Evolutionary conservation across 2,888 invertebrate genomes (phyloP), one percentile per base, ranked within the genome.

Genomic region (Lordiphosa andalusiaca): DNA sequence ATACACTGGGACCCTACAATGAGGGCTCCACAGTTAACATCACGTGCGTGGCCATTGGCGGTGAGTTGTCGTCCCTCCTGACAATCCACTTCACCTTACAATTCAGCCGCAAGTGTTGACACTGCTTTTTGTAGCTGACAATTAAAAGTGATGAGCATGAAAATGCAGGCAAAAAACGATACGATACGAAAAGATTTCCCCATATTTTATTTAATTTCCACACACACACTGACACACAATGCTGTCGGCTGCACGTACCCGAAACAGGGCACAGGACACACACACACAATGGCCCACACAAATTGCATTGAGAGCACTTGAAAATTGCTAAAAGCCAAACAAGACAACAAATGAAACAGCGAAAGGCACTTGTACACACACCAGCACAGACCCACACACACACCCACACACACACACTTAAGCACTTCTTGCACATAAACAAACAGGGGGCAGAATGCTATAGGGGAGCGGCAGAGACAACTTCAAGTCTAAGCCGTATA

Each of bases 11-110:
- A 6, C 96, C 96, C 7, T 96, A 95, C 91, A 95, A 93, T 88
- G 94, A 96, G 88, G 96, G 96, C 46, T 93, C 94, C 58, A 93
- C 93, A 35, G 92, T 96, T 64, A 93, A 94, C 87, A 93, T 96
- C 69, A 94, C 94, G 73, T 96, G 96, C 90, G 95, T 95, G 73
- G 94, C 95, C 63, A 93, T 93, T 76, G 96, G 95, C 91, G 96
- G 96, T 96, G 91, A 91, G 92, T 85, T 42, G 42, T 52, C 40
- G 37, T 0, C 23, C 12, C 19, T 49, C 35, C 9, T 13, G 35
- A 37, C 44, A 36, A n/a, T 19, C 38, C 6, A 10, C 39, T 10
- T 13, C 12, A 38, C 37, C 23, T 13, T 12, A 13, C 9, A 30
- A 3, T 9, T 25, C 36, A 35, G n/a, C 25, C 5, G 13, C 36